A percentile compares a stretch with the other conserved stretches of the same genome.
These are phyloP conservation scores for Agrochola litura DNA, from an alignment of 2,888 invertebrate genomes.

Conservation along the genomic window DNA sequence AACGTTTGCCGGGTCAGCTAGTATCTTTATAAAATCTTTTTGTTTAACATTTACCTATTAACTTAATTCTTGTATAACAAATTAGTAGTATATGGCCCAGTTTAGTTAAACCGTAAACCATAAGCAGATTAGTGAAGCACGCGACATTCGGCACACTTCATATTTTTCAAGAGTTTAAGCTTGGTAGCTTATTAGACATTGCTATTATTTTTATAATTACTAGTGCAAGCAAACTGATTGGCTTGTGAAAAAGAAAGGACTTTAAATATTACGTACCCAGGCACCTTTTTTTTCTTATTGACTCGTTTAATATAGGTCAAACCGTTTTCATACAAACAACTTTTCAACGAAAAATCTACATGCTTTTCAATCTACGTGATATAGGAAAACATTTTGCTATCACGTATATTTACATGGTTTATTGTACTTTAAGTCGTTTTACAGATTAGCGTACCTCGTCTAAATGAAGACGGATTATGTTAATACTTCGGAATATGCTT, in stretches of 20 bases:
- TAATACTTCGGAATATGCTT: constrained; percentile 61
- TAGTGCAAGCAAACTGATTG: constrained; percentile 16
- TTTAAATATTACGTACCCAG: not conserved
- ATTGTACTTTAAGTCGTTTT: constrained; percentile 46
- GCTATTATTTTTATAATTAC: constrained; percentile 13
- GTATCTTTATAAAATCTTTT: constrained; percentile 7
- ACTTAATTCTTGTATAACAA: constrained; percentile 27
- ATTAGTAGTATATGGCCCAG: constrained; percentile 24
- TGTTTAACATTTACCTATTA: constrained; percentile 37
- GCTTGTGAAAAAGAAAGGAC: not conserved
- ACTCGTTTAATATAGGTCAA: constrained; percentile 25
- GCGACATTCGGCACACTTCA: constrained; percentile 17
- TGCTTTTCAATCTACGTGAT: constrained; percentile 21
- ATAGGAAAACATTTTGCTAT: constrained; percentile 44
- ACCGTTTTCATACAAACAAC: constrained; percentile 18
- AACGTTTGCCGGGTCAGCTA: too few relatives aligned
- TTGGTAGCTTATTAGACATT: not conserved
- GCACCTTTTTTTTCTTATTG: constrained; percentile 3
- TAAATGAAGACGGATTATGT: constrained; percentile 68
- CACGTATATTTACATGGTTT: constrained; percentile 50
- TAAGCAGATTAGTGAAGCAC: constrained; percentile 48
- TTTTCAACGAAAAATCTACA: constrained; percentile 30
- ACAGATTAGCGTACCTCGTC: constrained; percentile 51
- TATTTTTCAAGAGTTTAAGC: constrained; percentile 12
- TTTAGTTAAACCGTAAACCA: constrained; percentile 46